Evolutionary conservation across 2,888 invertebrate genomes (phyloP), one percentile per base, ranked within the genome.

Genomic region (Liodrosophila aerea): DNA sequence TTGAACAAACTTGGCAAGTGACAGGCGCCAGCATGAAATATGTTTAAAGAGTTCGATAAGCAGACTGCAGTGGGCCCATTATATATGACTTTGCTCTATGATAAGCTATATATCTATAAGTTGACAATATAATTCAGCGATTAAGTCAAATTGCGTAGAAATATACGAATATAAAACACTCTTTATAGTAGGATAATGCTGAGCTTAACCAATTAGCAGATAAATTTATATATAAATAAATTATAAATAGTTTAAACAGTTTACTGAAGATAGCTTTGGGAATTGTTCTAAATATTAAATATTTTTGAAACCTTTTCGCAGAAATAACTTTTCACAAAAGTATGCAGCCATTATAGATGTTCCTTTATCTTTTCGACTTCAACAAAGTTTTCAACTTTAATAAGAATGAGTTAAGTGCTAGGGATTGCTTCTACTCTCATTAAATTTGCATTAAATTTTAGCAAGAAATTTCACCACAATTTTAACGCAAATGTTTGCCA

Each of bases 321-420:
- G 11, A 49, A 52, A 49, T 4, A 22, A 22, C 22, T 41, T 12
- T 13, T n/a, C n/a, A n/a, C n/a, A n/a, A n/a, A n/a, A n/a, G 5
- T 9, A 30, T 5, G 8, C 11, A 13, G 4, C 7, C 13, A 3
- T 15, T 9, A 7, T 1, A 18, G 9, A n/a, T 27, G 9, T n/a
- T 33, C 31, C 37, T 7, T 16, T 29, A 36, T 50, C 8, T 53
- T 45, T n/a, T 39, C 39, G 18, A 46, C 62, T 45, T 22, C 7
- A 31, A 45, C n/a, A 51, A 69, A 69, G 58, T 76, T 66, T 64
- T 30, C n/a, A 64, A 70, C 45, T 45, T 63, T 43, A 51, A 56
- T 58, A 45, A 50, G 80, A 58, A 58, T 57, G 33, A 67, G 49
- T 72, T 44, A 59, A 41, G 51, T 46, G 40, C 37, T 22, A 22